Evolutionary conservation across 1,140 invertebrate genomes (phyloP).

Genomic region (Drosophila jambulina): DNA sequence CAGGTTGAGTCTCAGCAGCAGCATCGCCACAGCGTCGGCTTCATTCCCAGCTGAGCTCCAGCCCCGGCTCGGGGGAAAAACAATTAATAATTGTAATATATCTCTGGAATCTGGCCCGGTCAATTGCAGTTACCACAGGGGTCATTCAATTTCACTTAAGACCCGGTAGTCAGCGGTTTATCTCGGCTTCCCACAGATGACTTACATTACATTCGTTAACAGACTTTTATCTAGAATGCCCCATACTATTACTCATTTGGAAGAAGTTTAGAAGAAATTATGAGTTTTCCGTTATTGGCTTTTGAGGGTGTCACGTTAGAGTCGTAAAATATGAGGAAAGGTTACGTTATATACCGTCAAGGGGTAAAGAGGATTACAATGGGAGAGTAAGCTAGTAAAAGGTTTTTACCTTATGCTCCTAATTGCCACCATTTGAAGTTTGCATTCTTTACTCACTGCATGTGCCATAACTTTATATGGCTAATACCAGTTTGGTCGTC

Average conservation of each 20-base stretch:
- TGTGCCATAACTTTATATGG: background rate
- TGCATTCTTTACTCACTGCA: background rate
- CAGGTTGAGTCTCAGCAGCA: background rate
- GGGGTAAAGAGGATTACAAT: background rate
- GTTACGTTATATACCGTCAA: background rate
- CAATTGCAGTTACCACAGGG: constrained; percentile 37
- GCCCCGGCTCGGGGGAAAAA: constrained; percentile 29
- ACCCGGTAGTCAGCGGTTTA: constrained; percentile 17
- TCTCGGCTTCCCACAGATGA: constrained; percentile 9
- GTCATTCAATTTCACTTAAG: constrained; percentile 28
- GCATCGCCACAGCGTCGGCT: background rate
- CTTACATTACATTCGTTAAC: constrained; percentile 28
- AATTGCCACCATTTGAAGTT: background rate
- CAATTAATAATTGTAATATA: constrained; percentile 52
- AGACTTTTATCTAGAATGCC: constrained; percentile 4
- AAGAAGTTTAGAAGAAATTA: constrained; percentile 1
- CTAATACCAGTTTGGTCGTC: background rate
- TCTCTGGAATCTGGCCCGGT: constrained; percentile 44
- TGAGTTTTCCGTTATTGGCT: background rate
- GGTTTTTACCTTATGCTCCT: background rate
- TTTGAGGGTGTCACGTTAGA: background rate
- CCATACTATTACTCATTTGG: background rate
- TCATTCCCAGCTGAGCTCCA: constrained; percentile 17
- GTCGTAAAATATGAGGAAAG: background rate
- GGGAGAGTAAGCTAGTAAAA: background rate